phyloP scores from a whole-genome alignment of 1,140 invertebrate species.

The Halictus rubicundus region DNA sequence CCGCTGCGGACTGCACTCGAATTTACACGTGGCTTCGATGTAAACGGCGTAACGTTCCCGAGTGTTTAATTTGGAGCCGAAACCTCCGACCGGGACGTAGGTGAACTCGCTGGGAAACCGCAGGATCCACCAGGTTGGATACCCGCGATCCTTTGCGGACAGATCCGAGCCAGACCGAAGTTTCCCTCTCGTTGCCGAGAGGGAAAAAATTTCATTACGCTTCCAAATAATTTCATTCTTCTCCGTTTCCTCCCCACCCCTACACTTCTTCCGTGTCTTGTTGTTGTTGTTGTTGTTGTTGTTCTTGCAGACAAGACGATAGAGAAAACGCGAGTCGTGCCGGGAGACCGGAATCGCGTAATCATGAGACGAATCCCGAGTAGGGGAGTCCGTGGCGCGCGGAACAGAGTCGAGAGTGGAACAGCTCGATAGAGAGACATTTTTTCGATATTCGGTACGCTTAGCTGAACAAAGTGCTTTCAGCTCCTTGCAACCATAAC shows the following conservation, averaged over 20 bases:
- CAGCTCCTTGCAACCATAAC: too few species aligned
- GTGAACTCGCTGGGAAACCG: slow-evolving; percentile 60
- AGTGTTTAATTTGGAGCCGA: slow-evolving; percentile 73
- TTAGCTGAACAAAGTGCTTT: too few species aligned
- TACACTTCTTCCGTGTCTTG: too few species aligned
- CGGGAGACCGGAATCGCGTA: too few species aligned
- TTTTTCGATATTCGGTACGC: too few species aligned
- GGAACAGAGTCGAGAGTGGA: too few species aligned
- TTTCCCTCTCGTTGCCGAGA: neutral
- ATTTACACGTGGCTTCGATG: slow-evolving; percentile 59
- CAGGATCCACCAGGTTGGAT: slow-evolving; percentile 59
- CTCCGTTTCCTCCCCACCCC: neutral
- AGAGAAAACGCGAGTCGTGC: too few species aligned
- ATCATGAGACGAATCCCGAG: too few species aligned
- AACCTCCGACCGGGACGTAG: slow-evolving; percentile 38
- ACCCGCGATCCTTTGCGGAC: slow-evolving; percentile 41
- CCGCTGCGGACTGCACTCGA: slow-evolving; percentile 14
- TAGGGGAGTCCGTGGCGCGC: too few species aligned
- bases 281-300: too few species aligned
- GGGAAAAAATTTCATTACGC: neutral
- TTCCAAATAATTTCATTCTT: slow-evolving; percentile 20
- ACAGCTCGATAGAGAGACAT: too few species aligned
- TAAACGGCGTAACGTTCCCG: slow-evolving; percentile 37
- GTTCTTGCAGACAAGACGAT: too few species aligned
- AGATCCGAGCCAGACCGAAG: neutral